These are phyloP conservation scores for Dendroctonus valens DNA, from an alignment of 1,140 invertebrate species.

Conservation along the genomic window DNA sequence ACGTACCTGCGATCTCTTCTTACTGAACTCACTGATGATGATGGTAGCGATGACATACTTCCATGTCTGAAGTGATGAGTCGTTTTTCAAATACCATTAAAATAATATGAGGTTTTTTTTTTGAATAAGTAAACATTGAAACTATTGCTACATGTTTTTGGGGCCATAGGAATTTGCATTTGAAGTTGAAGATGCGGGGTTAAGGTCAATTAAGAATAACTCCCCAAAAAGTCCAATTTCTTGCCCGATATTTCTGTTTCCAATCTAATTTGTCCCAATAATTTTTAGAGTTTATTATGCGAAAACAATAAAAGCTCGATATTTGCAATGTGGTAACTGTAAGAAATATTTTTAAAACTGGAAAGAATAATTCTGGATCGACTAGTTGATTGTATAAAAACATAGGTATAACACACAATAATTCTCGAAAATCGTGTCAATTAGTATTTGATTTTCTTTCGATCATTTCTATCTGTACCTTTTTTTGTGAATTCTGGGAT, in stretches of 20 bases:
- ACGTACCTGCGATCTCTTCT: conserved; percentile 59
- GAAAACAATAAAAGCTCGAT: too few species aligned
- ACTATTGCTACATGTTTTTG: neutral
- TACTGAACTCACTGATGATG: conserved; percentile 74
- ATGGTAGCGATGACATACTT: conserved; percentile 79
- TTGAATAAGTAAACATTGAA: neutral
- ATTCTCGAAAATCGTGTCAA: conserved; percentile 18
- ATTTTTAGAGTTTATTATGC: too few species aligned
- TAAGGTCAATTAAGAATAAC: too few species aligned
- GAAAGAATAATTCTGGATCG: too few species aligned
- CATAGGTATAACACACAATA: neutral
- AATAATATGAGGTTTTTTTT: too few species aligned
- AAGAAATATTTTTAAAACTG: too few species aligned
- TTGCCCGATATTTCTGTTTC: too few species aligned
- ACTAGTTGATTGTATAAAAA: neutral
- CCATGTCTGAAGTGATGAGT: conserved; percentile 55
- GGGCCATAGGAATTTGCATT: neutral
- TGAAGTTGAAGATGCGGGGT: neutral
- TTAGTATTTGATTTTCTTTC: conserved; percentile 36
- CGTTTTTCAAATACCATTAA: too few species aligned
- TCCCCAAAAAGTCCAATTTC: too few species aligned
- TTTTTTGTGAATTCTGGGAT: conserved; percentile 60
- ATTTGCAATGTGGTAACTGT: too few species aligned
- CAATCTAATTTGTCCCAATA: too few species aligned
- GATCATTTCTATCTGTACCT: conserved; percentile 37